A percentile compares a stretch with the other conserved stretches of the same genome.
phyloP scores from a whole-genome alignment of 2,797 vertebrate genomes.

The Melanotaenia maccullochi region DNA sequence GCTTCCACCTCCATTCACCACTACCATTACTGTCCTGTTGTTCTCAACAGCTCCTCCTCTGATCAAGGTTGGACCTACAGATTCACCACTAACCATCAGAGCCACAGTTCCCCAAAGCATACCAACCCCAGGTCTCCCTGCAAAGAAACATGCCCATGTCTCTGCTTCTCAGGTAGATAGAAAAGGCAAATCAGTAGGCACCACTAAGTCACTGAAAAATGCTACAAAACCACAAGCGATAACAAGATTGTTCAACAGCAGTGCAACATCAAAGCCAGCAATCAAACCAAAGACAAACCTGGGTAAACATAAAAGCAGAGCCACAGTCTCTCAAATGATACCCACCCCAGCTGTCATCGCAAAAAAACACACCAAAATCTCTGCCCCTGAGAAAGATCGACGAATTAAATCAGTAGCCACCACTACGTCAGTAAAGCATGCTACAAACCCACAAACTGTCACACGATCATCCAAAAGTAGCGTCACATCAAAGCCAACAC shows the following conservation, averaged over 20 bases:
- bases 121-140: slow-evolving; percentile 51
- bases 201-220: slow-evolving; percentile 24
- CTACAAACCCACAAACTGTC: slow-evolving; percentile 26
- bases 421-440: slow-evolving; percentile 24
- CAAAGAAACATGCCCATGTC: slow-evolving; percentile 22
- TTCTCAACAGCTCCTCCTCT: slow-evolving; percentile 41
- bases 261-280: slow-evolving; percentile 31
- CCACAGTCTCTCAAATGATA: slow-evolving; percentile 61
- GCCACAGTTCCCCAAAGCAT: slow-evolving; percentile 64
- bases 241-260: slow-evolving; percentile 41
- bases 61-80: slow-evolving; percentile 23
- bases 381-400: slow-evolving; percentile 4
- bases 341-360: slow-evolving; percentile 48
- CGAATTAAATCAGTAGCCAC: slow-evolving; percentile 21
- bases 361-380: slow-evolving; percentile 22
- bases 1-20: slow-evolving; percentile 34
- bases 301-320: slow-evolving; percentile 22
- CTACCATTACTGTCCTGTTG: slow-evolving; percentile 16
- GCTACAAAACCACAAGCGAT: slow-evolving; percentile 28
- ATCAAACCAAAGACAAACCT: slow-evolving; percentile 44
- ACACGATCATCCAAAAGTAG: slow-evolving; percentile 42
- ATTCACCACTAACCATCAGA: slow-evolving; percentile 35
- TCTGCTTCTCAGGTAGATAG: slow-evolving; percentile 8
- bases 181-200: slow-evolving; percentile 37
- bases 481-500: slow-evolving; percentile 30